Evolutionary conservation across 1,140 invertebrate genomes (phyloP).

Genomic region (Aplysia californica): DNA sequence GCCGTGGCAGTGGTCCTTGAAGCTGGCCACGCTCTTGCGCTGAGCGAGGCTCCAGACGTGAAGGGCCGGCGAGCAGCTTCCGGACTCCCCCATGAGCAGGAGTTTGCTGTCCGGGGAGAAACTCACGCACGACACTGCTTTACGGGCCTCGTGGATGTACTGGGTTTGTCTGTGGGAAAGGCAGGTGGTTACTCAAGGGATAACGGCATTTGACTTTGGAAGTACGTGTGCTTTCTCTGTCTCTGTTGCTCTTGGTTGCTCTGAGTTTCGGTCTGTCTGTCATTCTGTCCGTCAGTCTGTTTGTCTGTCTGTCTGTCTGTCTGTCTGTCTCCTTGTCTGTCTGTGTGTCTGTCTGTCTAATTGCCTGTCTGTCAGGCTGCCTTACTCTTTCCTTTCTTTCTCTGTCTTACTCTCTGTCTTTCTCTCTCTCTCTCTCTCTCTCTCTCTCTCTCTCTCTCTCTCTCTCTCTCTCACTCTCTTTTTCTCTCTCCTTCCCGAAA

Average conservation of each 20-base stretch:
- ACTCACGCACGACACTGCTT: constrained; percentile 3
- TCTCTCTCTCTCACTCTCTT: too few relatives aligned
- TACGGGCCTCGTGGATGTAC: constrained; percentile 5
- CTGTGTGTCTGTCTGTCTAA: not conserved
- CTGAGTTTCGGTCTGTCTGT: not conserved
- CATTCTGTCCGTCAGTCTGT: too few relatives aligned
- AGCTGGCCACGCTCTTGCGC: not conserved
- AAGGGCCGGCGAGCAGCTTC: constrained; percentile 8
- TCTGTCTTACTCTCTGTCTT: too few relatives aligned
- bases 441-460: too few relatives aligned
- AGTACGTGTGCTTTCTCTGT: too few relatives aligned
- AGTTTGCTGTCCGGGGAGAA: constrained; percentile 12
- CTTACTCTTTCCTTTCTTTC: too few relatives aligned
- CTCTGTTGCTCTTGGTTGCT: not conserved
- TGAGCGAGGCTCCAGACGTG: constrained; percentile 4
- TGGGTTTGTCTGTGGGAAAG: not conserved
- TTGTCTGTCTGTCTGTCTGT: not conserved
- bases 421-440: not conserved
- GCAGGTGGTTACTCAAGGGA: not conserved
- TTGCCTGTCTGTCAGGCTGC: not conserved
- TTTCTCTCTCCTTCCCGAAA: too few relatives aligned
- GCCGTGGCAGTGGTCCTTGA: constrained; percentile 5
- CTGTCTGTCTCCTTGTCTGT: too few relatives aligned
- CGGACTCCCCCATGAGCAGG: constrained; percentile 8
- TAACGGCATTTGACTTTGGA: not conserved